phyloP scores from a whole-genome alignment of 2,113 vertebrate genomes.

The Podarcis cretensis region DNA sequence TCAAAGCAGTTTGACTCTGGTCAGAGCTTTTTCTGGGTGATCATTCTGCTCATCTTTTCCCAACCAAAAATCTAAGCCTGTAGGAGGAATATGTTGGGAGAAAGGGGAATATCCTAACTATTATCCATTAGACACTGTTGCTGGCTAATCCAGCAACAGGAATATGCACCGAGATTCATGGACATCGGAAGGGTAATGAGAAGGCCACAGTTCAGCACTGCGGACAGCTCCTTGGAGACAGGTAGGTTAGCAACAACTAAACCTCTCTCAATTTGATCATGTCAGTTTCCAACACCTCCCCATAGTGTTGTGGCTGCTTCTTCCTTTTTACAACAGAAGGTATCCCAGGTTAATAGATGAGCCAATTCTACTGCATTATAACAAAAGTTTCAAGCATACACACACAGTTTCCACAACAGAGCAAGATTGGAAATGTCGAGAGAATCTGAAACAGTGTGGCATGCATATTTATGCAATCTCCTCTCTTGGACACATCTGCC shows the following conservation, averaged over 20 bases:
- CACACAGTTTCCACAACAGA: neutral
- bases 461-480: constrained; percentile 48
- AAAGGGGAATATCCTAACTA: neutral
- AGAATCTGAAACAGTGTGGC: constrained; percentile 9
- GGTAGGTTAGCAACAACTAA: no score
- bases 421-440: neutral
- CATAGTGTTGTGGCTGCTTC: neutral
- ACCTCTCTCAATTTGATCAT: neutral
- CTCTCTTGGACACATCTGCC: constrained; percentile 38
- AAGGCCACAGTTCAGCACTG: constrained; percentile 6
- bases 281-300: neutral
- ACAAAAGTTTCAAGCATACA: neutral
- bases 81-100: neutral
- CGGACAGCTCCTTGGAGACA: neutral
- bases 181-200: neutral
- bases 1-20: neutral
- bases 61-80: neutral
- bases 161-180: neutral
- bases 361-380: neutral
- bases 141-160: neutral
- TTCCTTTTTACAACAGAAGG: neutral
- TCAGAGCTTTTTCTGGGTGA: neutral
- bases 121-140: neutral
- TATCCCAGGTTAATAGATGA: neutral
- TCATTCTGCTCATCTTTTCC: neutral